Conservation (phyloP, 2,797 vertebrate genomes). For the Coreius guichenoti region DNA sequence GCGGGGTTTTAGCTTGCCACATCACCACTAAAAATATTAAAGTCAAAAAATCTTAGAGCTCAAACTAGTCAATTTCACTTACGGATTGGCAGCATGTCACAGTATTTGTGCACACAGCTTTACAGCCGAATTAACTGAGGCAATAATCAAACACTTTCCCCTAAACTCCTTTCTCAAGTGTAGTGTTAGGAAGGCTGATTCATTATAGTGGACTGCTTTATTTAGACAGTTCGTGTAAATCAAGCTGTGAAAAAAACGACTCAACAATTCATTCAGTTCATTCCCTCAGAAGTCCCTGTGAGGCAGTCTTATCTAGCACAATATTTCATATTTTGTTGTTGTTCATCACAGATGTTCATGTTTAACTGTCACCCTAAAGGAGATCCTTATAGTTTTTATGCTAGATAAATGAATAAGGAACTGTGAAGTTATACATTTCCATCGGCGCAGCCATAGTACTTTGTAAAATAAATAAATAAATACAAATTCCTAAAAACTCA, state of each 20-base stretch:
- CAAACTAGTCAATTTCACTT: neutral
- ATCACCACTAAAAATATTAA: neutral
- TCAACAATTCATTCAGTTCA: neutral
- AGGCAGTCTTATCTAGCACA: neutral
- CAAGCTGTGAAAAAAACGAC: neutral
- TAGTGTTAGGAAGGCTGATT: neutral
- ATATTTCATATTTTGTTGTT: neutral
- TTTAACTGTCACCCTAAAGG: neutral
- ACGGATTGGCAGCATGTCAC: neutral
- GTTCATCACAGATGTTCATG: neutral
- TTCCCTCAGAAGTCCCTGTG: neutral
- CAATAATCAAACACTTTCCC: neutral
- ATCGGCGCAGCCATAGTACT: too few species aligned
- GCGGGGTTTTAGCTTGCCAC: neutral
- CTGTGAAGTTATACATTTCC: neutral
- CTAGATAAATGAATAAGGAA: neutral
- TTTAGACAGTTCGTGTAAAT: constrained; percentile 2
- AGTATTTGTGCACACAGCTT: constrained; percentile 16
- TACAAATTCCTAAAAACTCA: too few species aligned
- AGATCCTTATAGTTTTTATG: neutral
- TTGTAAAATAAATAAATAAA: too few species aligned
- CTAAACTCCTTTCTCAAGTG: neutral
- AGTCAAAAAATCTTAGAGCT: neutral
- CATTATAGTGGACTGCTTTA: neutral
- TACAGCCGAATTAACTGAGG: neutral